Conservation (phyloP, 2,888 invertebrate genomes). For the Leptura quadrifasciata region DNA sequence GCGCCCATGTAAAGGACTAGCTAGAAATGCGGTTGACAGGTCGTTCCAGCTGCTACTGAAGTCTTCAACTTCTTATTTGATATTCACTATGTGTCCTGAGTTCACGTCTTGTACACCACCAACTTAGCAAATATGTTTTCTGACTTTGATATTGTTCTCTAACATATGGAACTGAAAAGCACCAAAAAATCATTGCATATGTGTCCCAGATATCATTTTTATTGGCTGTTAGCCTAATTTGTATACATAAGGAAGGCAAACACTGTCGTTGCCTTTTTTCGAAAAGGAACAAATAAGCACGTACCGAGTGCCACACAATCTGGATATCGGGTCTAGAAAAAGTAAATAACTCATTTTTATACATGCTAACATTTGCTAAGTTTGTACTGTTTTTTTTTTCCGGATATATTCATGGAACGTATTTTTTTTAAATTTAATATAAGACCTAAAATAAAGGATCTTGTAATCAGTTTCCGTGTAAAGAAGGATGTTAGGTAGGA, state of each 20-base stretch:
- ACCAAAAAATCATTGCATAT: slow-evolving; percentile 48
- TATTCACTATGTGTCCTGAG: slow-evolving; percentile 70
- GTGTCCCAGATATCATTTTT: slow-evolving; percentile 47
- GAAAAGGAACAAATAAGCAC: slow-evolving; percentile 29
- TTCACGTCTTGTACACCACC: slow-evolving; percentile 67
- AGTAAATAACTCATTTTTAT: slow-evolving; percentile 11
- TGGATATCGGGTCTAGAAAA: slow-evolving; percentile 1
- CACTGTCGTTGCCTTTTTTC: slow-evolving; percentile 15
- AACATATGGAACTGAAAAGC: slow-evolving; percentile 43
- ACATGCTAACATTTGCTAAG: background rate
- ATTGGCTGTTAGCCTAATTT: slow-evolving; percentile 40
- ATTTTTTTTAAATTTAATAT: too few species aligned
- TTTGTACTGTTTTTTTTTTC: too few species aligned
- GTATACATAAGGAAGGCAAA: slow-evolving; percentile 46
- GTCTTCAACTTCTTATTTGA: slow-evolving; percentile 72
- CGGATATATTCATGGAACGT: too few species aligned
- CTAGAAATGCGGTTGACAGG: slow-evolving; percentile 71
- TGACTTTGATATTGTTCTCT: slow-evolving; percentile 65
- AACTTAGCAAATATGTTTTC: slow-evolving; percentile 68
- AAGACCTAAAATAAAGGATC: too few species aligned
- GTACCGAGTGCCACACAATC: slow-evolving; percentile 7
- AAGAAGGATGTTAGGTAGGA: too few species aligned
- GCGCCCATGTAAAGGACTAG: slow-evolving; percentile 63
- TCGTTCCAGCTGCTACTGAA: slow-evolving; percentile 70
- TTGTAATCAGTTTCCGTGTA: too few species aligned